Percentiles rank a stretch among this genome's conserved stretches.
Evolutionary conservation across 2,797 vertebrate genomes (phyloP).

Genomic region (Danio aesculapii): DNA sequence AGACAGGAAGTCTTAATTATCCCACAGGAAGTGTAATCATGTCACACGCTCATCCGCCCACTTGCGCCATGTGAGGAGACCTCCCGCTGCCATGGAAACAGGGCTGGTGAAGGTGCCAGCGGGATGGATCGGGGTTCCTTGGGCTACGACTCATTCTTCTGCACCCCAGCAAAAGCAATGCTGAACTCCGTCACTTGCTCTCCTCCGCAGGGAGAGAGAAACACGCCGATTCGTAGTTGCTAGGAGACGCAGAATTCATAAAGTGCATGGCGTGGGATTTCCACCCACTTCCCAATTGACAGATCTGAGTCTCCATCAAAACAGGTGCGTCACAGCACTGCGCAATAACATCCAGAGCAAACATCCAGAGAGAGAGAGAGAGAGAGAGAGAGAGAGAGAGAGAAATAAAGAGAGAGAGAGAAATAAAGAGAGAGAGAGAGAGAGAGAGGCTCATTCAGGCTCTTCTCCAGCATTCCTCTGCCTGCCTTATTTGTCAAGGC

Average conservation of each 20-base stretch:
- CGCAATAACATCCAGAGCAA: conserved; percentile 48
- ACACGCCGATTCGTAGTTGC: conserved; percentile 65
- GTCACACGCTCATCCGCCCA: conserved; percentile 58
- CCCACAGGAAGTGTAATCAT: conserved; percentile 51
- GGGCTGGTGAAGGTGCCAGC: conserved; percentile 18
- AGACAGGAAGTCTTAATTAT: conserved; percentile 61
- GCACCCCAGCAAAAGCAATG: conserved; percentile 46
- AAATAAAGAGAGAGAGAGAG: conserved; percentile 17
- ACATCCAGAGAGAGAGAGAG: conserved; percentile 29
- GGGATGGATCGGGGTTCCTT: conserved; percentile 46
- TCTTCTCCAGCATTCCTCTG: conserved; percentile 13
- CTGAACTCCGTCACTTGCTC: conserved; percentile 57
- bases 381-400: conserved; percentile 21
- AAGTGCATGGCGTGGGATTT: conserved; percentile 70
- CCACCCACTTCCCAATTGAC: conserved; percentile 73
- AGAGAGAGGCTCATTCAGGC: conserved; percentile 24
- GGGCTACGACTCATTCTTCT: conserved; percentile 42
- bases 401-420: conserved; percentile 23
- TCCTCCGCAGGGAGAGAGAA: conserved; percentile 55
- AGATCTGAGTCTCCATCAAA: conserved; percentile 64
- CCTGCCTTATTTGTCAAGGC: neutral
- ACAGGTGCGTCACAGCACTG: conserved; percentile 69
- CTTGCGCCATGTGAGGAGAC: conserved; percentile 58
- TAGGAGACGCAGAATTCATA: conserved; percentile 74
- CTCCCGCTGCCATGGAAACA: conserved; percentile 57